These are phyloP conservation scores for Pica pica DNA, from an alignment of 2,113 vertebrate genomes.

Conservation along the genomic window DNA sequence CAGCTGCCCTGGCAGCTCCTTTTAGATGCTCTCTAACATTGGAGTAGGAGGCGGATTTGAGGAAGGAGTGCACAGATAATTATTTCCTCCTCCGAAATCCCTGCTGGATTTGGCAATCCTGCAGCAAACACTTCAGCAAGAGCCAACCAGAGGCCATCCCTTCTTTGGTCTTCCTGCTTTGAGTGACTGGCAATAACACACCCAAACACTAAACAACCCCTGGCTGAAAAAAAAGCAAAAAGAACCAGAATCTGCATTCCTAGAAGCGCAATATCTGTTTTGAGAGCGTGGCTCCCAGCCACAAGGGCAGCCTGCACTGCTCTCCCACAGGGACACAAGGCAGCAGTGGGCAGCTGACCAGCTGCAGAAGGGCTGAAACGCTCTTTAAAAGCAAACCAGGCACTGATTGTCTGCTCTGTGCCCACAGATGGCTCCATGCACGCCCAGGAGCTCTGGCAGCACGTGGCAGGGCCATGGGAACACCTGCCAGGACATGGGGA, in stretches of 20 bases:
- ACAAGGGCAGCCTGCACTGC: not conserved
- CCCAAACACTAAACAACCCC: not conserved
- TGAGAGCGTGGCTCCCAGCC: rapidly evolving
- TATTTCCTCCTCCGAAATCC: not conserved
- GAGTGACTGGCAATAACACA: not conserved
- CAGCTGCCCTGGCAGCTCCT: not conserved
- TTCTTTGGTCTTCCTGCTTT: not conserved
- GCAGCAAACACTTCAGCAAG: not conserved
- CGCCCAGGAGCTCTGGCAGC: rapidly evolving
- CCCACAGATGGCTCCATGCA: not conserved
- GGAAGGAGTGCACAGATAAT: not conserved
- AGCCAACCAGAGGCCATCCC: not conserved
- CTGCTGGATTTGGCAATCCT: not conserved
- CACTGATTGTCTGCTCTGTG: not conserved
- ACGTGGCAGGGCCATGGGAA: not conserved
- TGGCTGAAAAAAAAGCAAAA: not conserved
- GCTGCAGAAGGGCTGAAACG: not conserved
- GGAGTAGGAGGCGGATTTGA: not conserved
- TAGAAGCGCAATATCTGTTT: not conserved
- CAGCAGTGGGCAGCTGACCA: not conserved
- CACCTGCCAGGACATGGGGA: rapidly evolving
- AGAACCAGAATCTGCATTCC: not conserved
- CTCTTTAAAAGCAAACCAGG: not conserved
- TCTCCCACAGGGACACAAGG: not conserved
- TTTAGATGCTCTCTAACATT: not conserved